phyloP scores from a whole-genome alignment of 1,140 invertebrate species.

The Scaptomyza hsui region DNA sequence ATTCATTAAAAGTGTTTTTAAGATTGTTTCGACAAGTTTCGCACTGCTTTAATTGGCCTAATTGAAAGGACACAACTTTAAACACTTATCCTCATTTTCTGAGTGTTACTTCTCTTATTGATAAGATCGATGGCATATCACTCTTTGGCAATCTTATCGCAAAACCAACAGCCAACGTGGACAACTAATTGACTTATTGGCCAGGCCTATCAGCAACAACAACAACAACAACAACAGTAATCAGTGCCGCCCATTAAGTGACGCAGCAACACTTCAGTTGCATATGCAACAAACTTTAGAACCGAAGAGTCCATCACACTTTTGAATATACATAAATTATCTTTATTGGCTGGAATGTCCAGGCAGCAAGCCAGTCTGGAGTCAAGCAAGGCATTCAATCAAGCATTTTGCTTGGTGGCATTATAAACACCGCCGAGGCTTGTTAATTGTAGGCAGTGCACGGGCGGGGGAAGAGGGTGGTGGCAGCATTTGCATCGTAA shows the following conservation, averaged over 20 bases:
- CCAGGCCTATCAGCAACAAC: constrained; percentile 1
- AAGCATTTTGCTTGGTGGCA: constrained; percentile 42
- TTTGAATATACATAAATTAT: constrained; percentile 76
- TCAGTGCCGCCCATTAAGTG: constrained; percentile 50
- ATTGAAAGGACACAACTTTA: constrained; percentile 41
- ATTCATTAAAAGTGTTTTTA: constrained; percentile 21
- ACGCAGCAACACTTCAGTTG: constrained; percentile 32
- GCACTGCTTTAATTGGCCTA: constrained; percentile 33
- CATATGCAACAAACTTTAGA: background rate
- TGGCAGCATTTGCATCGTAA: constrained; percentile 64
- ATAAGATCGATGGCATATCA: constrained; percentile 61
- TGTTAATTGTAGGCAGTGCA: constrained; percentile 62
- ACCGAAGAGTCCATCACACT: constrained; percentile 42
- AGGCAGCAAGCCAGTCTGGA: constrained; percentile 5
- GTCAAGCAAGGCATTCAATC: constrained; percentile 52
- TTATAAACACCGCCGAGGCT: constrained; percentile 47
- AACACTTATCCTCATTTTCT: constrained; percentile 16
- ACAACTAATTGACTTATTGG: constrained; percentile 52
- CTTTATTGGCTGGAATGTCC: constrained; percentile 68
- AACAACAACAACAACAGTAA: constrained; percentile 28
- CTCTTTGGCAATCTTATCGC: constrained; percentile 64
- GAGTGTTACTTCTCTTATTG: constrained; percentile 5
- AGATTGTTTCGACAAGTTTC: constrained; percentile 9
- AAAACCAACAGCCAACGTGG: constrained; percentile 13
- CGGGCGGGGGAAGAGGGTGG: background rate